Conservation (phyloP, 2,113 vertebrate species). For the Illadopsis cleaveri region DNA sequence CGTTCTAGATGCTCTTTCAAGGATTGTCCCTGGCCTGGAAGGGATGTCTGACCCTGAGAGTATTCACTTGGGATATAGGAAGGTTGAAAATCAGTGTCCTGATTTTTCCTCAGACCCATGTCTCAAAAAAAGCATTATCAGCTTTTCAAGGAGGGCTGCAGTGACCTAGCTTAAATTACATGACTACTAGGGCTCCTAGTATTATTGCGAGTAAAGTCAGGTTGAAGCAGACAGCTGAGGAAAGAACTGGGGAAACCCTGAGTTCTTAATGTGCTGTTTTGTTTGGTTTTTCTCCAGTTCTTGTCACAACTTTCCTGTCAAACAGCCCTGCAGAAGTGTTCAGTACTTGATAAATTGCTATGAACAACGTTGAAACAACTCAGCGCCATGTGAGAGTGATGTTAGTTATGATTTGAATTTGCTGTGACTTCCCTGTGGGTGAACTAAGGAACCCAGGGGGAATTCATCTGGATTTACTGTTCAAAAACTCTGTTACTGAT, state of each 20-base stretch:
- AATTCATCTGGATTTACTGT: not conserved
- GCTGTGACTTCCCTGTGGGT: not conserved
- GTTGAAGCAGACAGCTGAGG: not conserved
- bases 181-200: not conserved
- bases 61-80: not conserved
- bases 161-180: not conserved
- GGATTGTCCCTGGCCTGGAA: not conserved
- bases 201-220: not conserved
- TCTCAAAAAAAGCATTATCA: not conserved
- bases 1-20: not conserved
- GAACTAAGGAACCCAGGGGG: not conserved
- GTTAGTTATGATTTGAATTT: not conserved
- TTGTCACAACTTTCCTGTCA: not conserved
- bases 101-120: not conserved
- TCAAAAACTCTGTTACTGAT: not conserved
- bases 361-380: not conserved
- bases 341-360: not conserved
- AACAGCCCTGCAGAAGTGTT: not conserved
- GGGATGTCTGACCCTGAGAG: not conserved
- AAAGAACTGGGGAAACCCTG: not conserved
- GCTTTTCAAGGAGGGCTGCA: not conserved
- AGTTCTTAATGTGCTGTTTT: not conserved
- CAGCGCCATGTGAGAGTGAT: not conserved
- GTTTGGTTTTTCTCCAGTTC: not conserved
- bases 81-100: not conserved